A percentile compares a stretch with the other conserved stretches of the same genome.
Evolutionary conservation across 92 coral and sea anemone species (phyloP).

Genomic region (Palythoa caribaeorum): DNA sequence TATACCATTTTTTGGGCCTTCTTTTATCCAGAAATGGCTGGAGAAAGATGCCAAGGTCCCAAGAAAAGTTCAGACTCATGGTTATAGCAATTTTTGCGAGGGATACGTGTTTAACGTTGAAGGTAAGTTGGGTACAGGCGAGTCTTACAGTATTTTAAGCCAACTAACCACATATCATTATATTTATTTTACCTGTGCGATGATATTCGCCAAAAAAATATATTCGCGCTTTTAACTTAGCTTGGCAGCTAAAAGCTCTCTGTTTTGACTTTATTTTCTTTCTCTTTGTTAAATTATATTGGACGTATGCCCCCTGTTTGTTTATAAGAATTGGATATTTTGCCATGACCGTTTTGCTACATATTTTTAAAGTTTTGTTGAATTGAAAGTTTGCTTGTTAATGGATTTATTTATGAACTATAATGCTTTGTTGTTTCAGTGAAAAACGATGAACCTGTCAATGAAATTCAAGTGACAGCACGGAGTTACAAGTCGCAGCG

Average conservation of each 20-base stretch:
- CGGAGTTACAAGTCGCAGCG: slow-evolving; percentile 27
- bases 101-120: slow-evolving; percentile 18
- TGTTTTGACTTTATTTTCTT: slow-evolving; percentile 25
- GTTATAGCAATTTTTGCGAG: slow-evolving; percentile 23
- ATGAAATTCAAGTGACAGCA: slow-evolving; percentile 35
- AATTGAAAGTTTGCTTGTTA: slow-evolving; percentile 20
- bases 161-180: slow-evolving; percentile 22
- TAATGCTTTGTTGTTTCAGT: slow-evolving; percentile 19
- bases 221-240: slow-evolving; percentile 24
- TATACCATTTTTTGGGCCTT: slow-evolving; percentile 25
- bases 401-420: slow-evolving; percentile 9
- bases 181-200: slow-evolving; percentile 15
- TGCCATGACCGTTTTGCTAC: slow-evolving; percentile 26
- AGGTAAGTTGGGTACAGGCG: slow-evolving; percentile 24
- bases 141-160: slow-evolving; percentile 28
- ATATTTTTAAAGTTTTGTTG: slow-evolving; percentile 19
- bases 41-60: slow-evolving; percentile 30
- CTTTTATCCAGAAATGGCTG: slow-evolving; percentile 27
- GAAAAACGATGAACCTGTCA: neutral
- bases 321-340: slow-evolving; percentile 19
- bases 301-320: slow-evolving; percentile 31
- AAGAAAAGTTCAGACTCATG: slow-evolving; percentile 26
- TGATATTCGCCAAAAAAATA: neutral
- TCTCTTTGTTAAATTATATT: slow-evolving; percentile 20
- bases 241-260: slow-evolving; percentile 32